Evolutionary conservation across 2,113 vertebrate species (phyloP).

Genomic region (Podarcis cretensis): DNA sequence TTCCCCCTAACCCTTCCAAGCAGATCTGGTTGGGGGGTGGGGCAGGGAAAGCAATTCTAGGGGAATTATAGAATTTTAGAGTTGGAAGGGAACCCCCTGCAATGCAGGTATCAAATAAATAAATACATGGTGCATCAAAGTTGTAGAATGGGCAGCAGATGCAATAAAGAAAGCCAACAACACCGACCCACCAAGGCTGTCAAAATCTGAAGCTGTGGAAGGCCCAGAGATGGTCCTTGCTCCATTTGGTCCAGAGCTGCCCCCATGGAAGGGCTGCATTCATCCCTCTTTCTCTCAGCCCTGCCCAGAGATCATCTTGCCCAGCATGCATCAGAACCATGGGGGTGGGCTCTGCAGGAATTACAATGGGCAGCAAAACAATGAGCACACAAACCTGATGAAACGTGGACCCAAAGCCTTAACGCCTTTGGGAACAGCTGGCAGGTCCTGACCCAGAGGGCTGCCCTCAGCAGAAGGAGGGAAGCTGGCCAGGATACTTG

Average conservation of each 20-base stretch:
- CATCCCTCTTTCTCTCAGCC: background rate
- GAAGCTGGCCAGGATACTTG: accelerated
- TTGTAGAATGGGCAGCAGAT: background rate
- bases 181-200: background rate
- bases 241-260: background rate
- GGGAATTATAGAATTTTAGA: too few relatives aligned
- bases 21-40: too few relatives aligned
- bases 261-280: too few relatives aligned
- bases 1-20: too few relatives aligned
- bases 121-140: too few relatives aligned
- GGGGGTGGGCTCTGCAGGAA: conserved; percentile 82
- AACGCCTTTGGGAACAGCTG: conserved; percentile 79
- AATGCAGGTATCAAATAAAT: too few relatives aligned
- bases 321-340: conserved; percentile 71
- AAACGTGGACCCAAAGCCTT: conserved; percentile 62
- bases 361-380: conserved; percentile 72
- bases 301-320: conserved; percentile 76
- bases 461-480: background rate
- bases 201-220: background rate
- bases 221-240: background rate
- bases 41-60: too few relatives aligned
- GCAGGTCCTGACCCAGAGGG: conserved; percentile 57
- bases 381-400: conserved; percentile 80
- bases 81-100: too few relatives aligned
- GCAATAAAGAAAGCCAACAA: background rate